Evolutionary conservation across 2,797 vertebrate genomes (phyloP).

Genomic region (Gephyroberyx darwinii): DNA sequence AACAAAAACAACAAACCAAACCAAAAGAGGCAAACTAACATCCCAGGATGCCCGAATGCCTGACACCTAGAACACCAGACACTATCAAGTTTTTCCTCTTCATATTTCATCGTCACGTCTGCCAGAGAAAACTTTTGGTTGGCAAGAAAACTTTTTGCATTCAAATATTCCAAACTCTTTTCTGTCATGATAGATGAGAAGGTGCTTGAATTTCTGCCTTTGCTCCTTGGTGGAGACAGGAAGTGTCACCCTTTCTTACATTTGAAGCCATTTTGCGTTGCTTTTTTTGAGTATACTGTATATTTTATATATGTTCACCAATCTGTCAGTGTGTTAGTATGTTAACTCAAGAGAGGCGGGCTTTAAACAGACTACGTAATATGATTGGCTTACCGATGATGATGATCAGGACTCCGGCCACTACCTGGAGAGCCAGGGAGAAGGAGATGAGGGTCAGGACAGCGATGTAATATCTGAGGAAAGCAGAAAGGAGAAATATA

Average conservation of each 20-base stretch:
- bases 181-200: too few relatives aligned
- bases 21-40: not conserved
- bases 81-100: not conserved
- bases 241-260: not conserved
- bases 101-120: not conserved
- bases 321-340: constrained; percentile 54
- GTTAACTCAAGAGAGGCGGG: constrained; percentile 49
- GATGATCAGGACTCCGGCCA: constrained; percentile 88
- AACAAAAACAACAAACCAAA: constrained; percentile 26
- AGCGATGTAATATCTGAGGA: constrained; percentile 81
- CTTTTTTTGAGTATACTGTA: too few relatives aligned
- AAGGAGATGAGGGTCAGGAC: constrained; percentile 89
- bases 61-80: too few relatives aligned
- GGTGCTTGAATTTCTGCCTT: too few relatives aligned
- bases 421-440: constrained; percentile 90
- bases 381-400: constrained; percentile 86
- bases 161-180: too few relatives aligned
- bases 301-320: not conserved
- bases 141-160: too few relatives aligned
- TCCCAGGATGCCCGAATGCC: not conserved
- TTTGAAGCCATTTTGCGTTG: too few relatives aligned
- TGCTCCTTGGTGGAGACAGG: too few relatives aligned
- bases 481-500: not conserved
- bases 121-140: too few relatives aligned
- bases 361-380: not conserved